Conservation (phyloP, 2,888 invertebrate genomes). For the Rhagophthalmus giganteus region DNA sequence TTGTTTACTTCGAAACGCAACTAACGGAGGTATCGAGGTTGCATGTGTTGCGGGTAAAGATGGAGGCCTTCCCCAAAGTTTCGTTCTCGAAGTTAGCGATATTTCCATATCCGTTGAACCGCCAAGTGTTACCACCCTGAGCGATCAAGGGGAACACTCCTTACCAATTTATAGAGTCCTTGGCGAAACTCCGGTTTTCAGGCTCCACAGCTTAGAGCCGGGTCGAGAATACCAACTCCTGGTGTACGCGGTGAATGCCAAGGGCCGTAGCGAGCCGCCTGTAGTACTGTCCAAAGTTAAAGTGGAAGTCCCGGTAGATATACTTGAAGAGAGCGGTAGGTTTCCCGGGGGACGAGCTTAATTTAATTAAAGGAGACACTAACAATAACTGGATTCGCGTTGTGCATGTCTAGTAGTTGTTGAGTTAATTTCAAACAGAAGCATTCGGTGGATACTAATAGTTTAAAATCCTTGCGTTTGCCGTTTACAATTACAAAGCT, state of each 20-base stretch:
- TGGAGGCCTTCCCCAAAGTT: slow-evolving; percentile 80
- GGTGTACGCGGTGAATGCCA: slow-evolving; percentile 81
- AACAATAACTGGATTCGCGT: slow-evolving; percentile 49
- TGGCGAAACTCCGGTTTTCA: slow-evolving; percentile 71
- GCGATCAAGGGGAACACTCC: slow-evolving; percentile 52
- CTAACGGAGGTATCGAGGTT: slow-evolving; percentile 62
- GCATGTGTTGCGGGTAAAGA: slow-evolving; percentile 78
- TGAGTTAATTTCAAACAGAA: slow-evolving; percentile 39
- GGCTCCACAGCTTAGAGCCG: slow-evolving; percentile 73
- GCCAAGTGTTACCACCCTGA: slow-evolving; percentile 53
- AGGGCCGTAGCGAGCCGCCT: slow-evolving; percentile 75
- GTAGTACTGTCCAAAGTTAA: slow-evolving; percentile 70
- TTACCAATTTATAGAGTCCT: slow-evolving; percentile 60
- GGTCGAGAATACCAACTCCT: slow-evolving; percentile 77
- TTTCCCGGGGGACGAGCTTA: slow-evolving; percentile 43
- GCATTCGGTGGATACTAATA: slow-evolving; percentile 12
- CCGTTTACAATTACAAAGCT: neutral
- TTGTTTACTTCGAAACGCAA: slow-evolving; percentile 73
- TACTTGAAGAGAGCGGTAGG: slow-evolving; percentile 40
- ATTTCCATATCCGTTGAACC: slow-evolving; percentile 57
- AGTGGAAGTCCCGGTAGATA: slow-evolving; percentile 39
- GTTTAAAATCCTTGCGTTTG: neutral
- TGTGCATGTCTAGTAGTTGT: slow-evolving; percentile 45
- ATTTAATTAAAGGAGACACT: slow-evolving; percentile 52
- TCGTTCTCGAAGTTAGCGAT: slow-evolving; percentile 77